These are phyloP conservation scores for Epizoanthus illoricatus DNA, from an alignment of 92 coral and sea anemone species.

Conservation along the genomic window DNA sequence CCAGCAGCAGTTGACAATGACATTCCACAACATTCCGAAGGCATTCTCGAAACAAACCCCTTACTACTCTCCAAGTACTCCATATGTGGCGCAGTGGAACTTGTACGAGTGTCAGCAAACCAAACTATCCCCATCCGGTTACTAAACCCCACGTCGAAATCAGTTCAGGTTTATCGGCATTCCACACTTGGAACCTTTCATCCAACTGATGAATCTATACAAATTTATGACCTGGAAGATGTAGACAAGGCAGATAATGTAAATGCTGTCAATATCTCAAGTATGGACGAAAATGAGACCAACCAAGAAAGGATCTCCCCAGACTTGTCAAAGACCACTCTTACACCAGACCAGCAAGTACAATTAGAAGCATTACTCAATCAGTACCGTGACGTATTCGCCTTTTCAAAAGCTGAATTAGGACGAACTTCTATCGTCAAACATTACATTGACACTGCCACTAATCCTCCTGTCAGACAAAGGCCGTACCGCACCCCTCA, in stretches of 20 bases:
- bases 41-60: not conserved
- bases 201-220: not conserved
- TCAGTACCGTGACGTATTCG: too few relatives aligned
- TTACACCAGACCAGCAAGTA: too few relatives aligned
- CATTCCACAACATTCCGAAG: not conserved
- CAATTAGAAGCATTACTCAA: too few relatives aligned
- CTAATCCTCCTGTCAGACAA: too few relatives aligned
- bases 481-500: too few relatives aligned
- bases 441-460: too few relatives aligned
- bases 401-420: too few relatives aligned
- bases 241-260: not conserved
- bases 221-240: not conserved
- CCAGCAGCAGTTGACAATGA: not conserved
- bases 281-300: too few relatives aligned
- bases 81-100: constrained; percentile 12
- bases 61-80: not conserved
- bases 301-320: too few relatives aligned
- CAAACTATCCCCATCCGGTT: too few relatives aligned
- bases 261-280: not conserved
- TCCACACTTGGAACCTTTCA: not conserved
- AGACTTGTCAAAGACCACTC: too few relatives aligned
- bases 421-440: too few relatives aligned
- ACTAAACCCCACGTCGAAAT: not conserved
- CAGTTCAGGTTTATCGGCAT: not conserved
- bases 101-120: not conserved